Base-by-base conservation (phyloP, 1,140 invertebrate genomes). In the Brachionus plicatilis region DNA sequence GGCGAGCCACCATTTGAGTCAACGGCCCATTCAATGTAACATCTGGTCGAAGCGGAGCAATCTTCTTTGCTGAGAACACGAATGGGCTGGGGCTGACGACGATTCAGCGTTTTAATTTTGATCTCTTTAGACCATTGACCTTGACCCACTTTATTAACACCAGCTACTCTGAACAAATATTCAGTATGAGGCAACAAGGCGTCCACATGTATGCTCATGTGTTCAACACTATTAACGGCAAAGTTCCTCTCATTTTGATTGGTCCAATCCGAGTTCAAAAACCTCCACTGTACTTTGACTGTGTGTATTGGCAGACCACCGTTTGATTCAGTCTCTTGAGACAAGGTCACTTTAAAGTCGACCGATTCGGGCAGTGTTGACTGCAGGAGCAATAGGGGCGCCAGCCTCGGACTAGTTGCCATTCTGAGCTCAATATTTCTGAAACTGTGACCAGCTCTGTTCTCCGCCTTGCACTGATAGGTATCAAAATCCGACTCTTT, bases 391-490 rank as follows among this genome's bases (percentile, higher is more conserved):
- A 45, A 0, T 8, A 45, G 3, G 0, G 79, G 79, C n/a, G 79
- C 12, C 0, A 65, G 43, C 20, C 14, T 37, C 0, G 79, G 79
- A 14, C n/a, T 27, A 45, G n/a, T 37, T 2, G 79, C 79, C 60
- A 65, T 33, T 29, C 79, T 27, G 3, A 82, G 20, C 27, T 60
- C 37, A 82, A 82, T 68, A 12, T 65, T 47, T 33, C 53, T 37
- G 14, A 11, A 43, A 20, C 33, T 47, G 24, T 17, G 7, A 24
- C 79, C 79, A 24, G 43, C n/a, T 45, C 37, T 2, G 43, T 82
- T 82, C 33, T 82, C 79, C 2, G 79, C 79, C 17, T 47, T 60
- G 17, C 79, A 82, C 47, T 82, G 79, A 68, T 82, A 82, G 3
- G n/a, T 24, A 12, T 53, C 79, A 65, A 82, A 82, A 14, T 82